Base-by-base conservation (phyloP, 2,888 invertebrate genomes). In the Eupithecia pulchellata region DNA sequence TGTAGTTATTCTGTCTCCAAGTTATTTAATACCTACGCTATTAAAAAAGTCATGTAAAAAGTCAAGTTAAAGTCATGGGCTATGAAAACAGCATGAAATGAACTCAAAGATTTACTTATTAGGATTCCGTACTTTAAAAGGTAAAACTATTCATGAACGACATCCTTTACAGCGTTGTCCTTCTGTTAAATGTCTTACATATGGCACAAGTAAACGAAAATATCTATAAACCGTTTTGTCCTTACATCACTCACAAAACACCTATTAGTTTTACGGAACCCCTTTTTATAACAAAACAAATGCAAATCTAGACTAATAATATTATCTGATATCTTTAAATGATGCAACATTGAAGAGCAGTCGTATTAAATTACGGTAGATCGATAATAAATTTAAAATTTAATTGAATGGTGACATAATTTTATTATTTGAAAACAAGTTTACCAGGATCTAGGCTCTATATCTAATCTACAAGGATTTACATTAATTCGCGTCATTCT, bases 391-490 rank as follows among this genome's bases (percentile, higher is more conserved):
- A 64, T 71, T 34, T 29, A 20, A 34, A 32, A 64, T 14, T 58
- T 47, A 66, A 66, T 63, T 42, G 39, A 63, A 66, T 34, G 11
- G 25, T 34, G 34, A 29, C 17, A 34, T 30, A 65, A 63, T 63
- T 17, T 17, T 64, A 61, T 66, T 39, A 34, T 62, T 64, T 5
- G n/a, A 55, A 68, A 64, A 62, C 42, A n/a, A 42, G 61, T 65
- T 13, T 65, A 65, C 55, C 64, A 71, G 71, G 71, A 72, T 72
- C 68, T 68, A 72, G 65, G 64, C 8, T 30, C 5, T 57, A 34
- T 61, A 65, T 29, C 61, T 60, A 27, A 34, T 65, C n/a, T n/a
- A n/a, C n/a, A n/a, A n/a, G 14, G 20, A 58, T 67, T 65, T 57
- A 55, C 64, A 71, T 71, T 61, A 39, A 61, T 36, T 36, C 4